Conservation (phyloP, 1,140 invertebrate species). For the Battus philenor region DNA sequence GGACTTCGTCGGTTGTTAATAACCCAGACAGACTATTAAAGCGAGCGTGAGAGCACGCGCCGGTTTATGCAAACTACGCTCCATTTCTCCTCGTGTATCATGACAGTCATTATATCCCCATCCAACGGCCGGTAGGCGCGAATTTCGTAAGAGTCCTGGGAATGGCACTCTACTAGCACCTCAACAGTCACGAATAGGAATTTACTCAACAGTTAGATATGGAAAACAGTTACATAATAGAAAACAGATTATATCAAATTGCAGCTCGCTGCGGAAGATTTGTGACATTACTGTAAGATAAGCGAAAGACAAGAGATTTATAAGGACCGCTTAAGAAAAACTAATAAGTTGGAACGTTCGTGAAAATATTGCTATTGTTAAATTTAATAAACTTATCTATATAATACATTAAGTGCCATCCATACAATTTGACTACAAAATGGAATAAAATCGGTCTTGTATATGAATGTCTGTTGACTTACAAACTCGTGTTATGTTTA, state of each 20-base stretch:
- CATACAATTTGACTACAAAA: no score
- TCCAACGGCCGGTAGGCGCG: conserved; percentile 22
- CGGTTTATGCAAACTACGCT: conserved; percentile 57
- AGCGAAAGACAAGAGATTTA: no score
- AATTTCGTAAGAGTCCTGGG: conserved; percentile 57
- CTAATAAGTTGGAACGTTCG: neutral
- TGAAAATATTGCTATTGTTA: no score
- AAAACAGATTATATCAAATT: conserved; percentile 39
- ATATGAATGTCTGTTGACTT: conserved; percentile 23
- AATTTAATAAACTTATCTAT: no score
- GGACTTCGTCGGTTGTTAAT: conserved; percentile 37
- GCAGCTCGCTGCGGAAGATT: conserved; percentile 36
- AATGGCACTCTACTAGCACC: conserved; percentile 41
- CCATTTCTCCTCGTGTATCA: conserved; percentile 45
- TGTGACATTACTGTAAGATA: conserved; percentile 43
- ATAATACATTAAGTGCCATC: no score
- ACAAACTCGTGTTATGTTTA: conserved; percentile 37
- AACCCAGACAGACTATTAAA: conserved; percentile 58
- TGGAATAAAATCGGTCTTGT: no score
- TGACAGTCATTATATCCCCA: conserved; percentile 56
- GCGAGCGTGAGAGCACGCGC: conserved; percentile 53
- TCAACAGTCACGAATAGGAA: conserved; percentile 54
- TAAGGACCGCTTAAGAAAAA: no score
- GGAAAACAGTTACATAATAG: conserved; percentile 42
- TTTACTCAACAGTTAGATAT: conserved; percentile 27